These are phyloP conservation scores for Drosophila pectinifera DNA, from an alignment of 1,140 invertebrate species.

Conservation along the genomic window DNA sequence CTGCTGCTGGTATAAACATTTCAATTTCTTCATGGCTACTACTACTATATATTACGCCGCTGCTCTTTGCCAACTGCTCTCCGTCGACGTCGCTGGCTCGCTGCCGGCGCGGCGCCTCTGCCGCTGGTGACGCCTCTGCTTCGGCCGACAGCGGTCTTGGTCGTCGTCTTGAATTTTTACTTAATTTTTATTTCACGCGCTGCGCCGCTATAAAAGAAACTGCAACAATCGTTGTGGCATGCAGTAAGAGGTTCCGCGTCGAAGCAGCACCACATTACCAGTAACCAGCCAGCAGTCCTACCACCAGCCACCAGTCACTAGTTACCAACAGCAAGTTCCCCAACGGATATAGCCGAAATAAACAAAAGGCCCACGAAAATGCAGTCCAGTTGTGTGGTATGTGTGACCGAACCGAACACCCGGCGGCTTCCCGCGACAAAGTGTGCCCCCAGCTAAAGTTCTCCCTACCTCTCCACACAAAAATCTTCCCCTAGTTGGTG, in stretches of 20 bases:
- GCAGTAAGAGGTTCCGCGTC: constrained; percentile 84
- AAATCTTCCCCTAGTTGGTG: constrained; percentile 61
- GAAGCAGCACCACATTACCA: constrained; percentile 58
- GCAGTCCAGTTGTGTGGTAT: constrained; percentile 83
- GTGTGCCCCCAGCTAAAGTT: constrained; percentile 11
- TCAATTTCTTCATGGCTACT: constrained; percentile 78
- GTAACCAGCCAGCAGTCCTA: constrained; percentile 30
- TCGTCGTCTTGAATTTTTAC: constrained; percentile 69
- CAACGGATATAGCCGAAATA: constrained; percentile 49
- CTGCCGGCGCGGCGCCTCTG: background rate
- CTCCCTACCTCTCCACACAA: background rate
- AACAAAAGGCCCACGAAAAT: constrained; percentile 52
- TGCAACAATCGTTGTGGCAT: constrained; percentile 79
- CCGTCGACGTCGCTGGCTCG: background rate
- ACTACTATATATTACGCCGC: constrained; percentile 48
- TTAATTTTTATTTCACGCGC: constrained; percentile 80
- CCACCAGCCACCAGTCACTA: constrained; percentile 9
- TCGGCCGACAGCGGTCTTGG: constrained; percentile 31
- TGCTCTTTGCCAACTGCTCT: constrained; percentile 74
- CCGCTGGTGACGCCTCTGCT: background rate
- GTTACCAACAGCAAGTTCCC: constrained; percentile 26
- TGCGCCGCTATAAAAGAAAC: constrained; percentile 84
- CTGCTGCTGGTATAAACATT: constrained; percentile 62
- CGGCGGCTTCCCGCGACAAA: background rate
- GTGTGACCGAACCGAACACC: constrained; percentile 8